phyloP scores from a whole-genome alignment of 1,140 invertebrate species.

The Caenorhabditis brenneri region DNA sequence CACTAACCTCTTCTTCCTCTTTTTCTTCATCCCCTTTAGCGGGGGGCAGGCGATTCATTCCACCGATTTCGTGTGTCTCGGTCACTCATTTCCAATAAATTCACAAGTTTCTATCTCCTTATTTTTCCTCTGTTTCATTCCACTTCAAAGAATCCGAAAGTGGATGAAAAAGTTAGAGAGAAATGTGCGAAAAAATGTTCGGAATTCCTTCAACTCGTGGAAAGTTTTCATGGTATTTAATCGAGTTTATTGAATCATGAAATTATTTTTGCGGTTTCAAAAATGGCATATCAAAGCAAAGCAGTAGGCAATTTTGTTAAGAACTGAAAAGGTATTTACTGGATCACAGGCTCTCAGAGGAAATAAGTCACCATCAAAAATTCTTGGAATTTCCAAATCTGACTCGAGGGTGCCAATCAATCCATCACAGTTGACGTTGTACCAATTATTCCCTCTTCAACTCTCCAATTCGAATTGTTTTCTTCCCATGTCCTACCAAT shows the following conservation, averaged over 20 bases:
- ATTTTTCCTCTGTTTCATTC: neutral
- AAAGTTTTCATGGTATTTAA: too few species aligned
- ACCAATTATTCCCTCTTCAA: neutral
- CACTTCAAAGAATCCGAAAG: slow-evolving; percentile 23
- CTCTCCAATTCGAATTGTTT: neutral
- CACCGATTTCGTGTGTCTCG: neutral
- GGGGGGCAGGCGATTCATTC: neutral
- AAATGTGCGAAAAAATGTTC: neutral
- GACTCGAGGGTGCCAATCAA: neutral
- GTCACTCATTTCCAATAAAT: neutral
- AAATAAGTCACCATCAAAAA: too few species aligned
- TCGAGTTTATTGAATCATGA: too few species aligned
- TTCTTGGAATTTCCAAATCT: neutral
- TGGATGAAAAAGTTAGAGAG: neutral
- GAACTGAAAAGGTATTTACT: too few species aligned
- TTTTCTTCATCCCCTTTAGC: too few species aligned
- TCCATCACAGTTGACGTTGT: neutral
- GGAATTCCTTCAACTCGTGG: neutral
- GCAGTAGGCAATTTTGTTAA: too few species aligned
- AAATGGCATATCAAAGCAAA: too few species aligned
- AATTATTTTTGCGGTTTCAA: too few species aligned
- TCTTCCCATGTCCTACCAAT: neutral
- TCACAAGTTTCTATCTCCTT: neutral
- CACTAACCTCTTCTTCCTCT: neutral
- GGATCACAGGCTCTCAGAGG: too few species aligned